Conservation (phyloP, 2,888 invertebrate species). For the Eupithecia subfuscata region DNA sequence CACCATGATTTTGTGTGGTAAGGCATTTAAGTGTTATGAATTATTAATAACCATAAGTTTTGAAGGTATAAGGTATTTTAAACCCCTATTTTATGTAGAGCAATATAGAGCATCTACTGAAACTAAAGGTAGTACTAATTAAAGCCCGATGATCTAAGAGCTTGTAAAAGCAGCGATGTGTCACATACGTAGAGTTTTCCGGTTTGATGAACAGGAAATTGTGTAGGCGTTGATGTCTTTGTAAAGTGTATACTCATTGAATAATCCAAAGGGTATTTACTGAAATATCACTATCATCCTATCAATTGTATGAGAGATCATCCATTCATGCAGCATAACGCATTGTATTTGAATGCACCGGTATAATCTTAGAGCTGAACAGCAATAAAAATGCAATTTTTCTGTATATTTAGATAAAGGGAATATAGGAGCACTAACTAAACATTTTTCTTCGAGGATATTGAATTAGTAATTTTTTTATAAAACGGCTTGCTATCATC, state of each 20-base stretch:
- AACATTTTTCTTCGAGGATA: not conserved
- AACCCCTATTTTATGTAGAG: not conserved
- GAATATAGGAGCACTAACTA: not conserved
- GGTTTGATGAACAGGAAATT: slow-evolving; percentile 31
- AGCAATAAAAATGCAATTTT: not conserved
- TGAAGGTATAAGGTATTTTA: too few species aligned
- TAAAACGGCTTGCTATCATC: too few species aligned
- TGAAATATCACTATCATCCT: not conserved
- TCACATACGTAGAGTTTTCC: slow-evolving; percentile 27
- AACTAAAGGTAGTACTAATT: not conserved
- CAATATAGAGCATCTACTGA: not conserved
- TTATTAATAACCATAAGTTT: too few species aligned
- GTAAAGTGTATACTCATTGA: slow-evolving; percentile 2
- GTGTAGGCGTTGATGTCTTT: slow-evolving; percentile 1
- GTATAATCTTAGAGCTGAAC: not conserved
- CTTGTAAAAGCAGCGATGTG: slow-evolving; percentile 30
- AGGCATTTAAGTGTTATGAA: too few species aligned
- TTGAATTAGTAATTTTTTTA: not conserved
- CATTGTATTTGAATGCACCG: not conserved
- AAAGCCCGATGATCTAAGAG: not conserved
- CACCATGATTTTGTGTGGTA: too few species aligned
- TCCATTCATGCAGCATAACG: not conserved
- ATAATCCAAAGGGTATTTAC: not conserved
- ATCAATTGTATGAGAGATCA: not conserved
- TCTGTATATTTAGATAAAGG: not conserved